Evolutionary conservation across 2,888 invertebrate genomes (phyloP), one percentile per base, ranked within the genome.

Genomic region (Acronicta psi): DNA sequence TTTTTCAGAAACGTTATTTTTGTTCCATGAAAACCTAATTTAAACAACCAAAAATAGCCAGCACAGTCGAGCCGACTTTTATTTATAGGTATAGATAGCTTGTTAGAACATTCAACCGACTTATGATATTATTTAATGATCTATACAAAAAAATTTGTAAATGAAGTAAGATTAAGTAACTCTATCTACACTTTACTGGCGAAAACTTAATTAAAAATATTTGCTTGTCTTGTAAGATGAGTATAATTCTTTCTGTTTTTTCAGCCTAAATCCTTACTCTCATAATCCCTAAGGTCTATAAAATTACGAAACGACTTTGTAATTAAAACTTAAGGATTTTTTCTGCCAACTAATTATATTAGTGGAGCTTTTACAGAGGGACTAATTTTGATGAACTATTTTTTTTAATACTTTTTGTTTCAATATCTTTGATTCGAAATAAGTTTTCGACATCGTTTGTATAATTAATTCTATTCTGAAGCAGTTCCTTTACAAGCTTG

Each of bases 291-390:
- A 18, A 62, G 47, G 47, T 53, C 36, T 50, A 49, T 53, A 54
- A 69, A 59, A 29, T n/a, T 45, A 55, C 36, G 17, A 63, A 56
- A 62, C 34, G 53, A 34, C 50, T 57, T 40, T 36, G 53, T 51
- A 67, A 71, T 66, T 58, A 62, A 71, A 67, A 59, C 46, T 53
- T 54, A 41, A 14, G 42, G 23, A n/a, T 41, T 45, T 44, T 47
- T 59, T 38, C 25, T 59, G 18, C 38, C 14, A 54, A n/a, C 9
- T 58, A 54, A 63, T 59, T n/a, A n/a, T n/a, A n/a, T n/a, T 63
- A 47, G 20, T 49, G 20, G 14, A 65, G 29, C 50, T 65, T 46
- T 20, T 14, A 58, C 36, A 57, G 29, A 38, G 40, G 43, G 14
- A 37, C 18, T 56, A 58, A 25, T 59, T 38, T 23, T 10, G 5